Conservation (phyloP, 53 echinoderm and acorn worm genomes). For the Paracentrotus lividus region DNA sequence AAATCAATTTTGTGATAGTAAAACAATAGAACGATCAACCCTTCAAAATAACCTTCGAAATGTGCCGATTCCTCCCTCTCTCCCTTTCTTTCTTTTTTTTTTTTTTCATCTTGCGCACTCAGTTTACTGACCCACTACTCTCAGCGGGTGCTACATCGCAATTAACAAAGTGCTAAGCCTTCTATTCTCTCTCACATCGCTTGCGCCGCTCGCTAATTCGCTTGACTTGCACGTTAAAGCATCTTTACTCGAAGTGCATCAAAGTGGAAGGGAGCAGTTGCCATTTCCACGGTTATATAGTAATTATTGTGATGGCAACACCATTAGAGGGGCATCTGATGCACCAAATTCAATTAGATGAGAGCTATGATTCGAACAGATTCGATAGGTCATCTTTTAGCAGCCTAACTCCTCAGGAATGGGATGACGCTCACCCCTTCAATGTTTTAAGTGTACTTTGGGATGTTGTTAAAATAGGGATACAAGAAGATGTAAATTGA, state of each 20-base stretch:
- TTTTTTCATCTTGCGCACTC: not conserved
- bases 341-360: constrained; percentile 39
- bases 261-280: constrained; percentile 6
- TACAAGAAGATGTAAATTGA: too few species aligned
- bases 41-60: too few species aligned
- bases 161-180: constrained; percentile 32
- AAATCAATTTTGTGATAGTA: too few species aligned
- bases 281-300: constrained; percentile 22
- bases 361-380: not conserved
- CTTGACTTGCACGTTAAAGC: constrained; percentile 16
- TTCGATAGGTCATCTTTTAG: not conserved
- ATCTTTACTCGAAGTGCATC: constrained; percentile 20
- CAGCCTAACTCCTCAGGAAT: constrained; percentile 30
- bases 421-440: not conserved
- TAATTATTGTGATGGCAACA: constrained; percentile 41
- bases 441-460: too few species aligned
- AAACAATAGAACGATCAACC: too few species aligned
- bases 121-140: constrained; percentile 32
- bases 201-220: constrained; percentile 28
- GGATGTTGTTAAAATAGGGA: too few species aligned
- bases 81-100: not conserved
- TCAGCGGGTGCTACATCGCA: not conserved
- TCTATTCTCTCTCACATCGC: not conserved
- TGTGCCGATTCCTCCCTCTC: too few species aligned
- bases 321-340: constrained; percentile 38